Base-by-base conservation (phyloP, 2,888 invertebrate species). In the Arenicola marina region DNA sequence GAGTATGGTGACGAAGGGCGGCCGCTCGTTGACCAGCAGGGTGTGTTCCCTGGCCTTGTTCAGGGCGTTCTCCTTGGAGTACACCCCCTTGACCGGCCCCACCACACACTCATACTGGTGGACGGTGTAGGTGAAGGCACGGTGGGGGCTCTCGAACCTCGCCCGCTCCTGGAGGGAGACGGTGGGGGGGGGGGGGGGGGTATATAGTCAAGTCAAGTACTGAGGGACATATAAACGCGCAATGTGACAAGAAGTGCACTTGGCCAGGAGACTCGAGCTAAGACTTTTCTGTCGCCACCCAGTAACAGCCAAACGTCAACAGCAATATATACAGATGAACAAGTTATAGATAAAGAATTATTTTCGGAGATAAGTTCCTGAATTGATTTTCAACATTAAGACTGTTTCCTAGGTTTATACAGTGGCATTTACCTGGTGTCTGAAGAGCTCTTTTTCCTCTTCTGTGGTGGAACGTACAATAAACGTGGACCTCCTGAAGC, bases 1-100 rank as follows among this genome's bases (percentile, higher is more conserved):
- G 33, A 93, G 85, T 75, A 96, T 92, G 38, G 93, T 92, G 28
- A 95, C 95, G 83, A 91, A 94, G 48, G 94, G 91, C 32, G 95
- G 96, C 34, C 95, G 86, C 76, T 91, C 90, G 0, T 90, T 88
- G 2, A 89, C 88, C 71, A 96, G 86, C 76, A 95, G 87, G 1
- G 91, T 89, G 77, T 93, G 92, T n/a, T 92, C 93, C 45, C 92
- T 87, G 0, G 92, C 91, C 80, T 88, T 88, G 67, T 84, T 85
- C 74, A 79, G 76, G 62, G 78, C 78, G 69, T 72, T 80, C 55
- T 84, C 83, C 68, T 83, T 85, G 63, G 81, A 83, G 78, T 91
- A 91, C 70, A 91, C 90, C 1, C 72, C 91, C 81, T 91, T 91
- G 0, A 92, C 89, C 0, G 91, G 92, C 0, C 92, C 92, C 2